Evolutionary conservation across 2,113 vertebrate genomes (phyloP).

Genomic region (Pteronura brasiliensis): DNA sequence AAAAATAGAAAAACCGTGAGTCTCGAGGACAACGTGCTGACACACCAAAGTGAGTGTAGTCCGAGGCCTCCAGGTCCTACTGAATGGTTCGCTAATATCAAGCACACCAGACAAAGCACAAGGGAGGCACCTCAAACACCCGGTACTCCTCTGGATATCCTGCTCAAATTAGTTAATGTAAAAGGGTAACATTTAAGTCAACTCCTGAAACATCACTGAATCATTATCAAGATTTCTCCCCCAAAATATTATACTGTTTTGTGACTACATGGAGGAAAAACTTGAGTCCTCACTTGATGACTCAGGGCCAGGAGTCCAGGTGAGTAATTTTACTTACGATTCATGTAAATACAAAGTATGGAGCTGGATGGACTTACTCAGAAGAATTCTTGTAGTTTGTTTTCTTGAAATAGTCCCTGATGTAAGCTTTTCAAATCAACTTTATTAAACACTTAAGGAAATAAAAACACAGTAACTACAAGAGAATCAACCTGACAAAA

Average conservation of each 20-base stretch:
- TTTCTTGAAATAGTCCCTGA: not conserved
- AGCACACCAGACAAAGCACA: not conserved
- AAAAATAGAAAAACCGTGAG: not conserved
- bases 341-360: not conserved
- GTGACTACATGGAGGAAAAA: not conserved
- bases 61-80: not conserved
- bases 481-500: not conserved
- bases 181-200: conserved; percentile 11
- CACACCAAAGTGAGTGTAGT: not conserved
- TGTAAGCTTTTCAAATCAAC: not conserved
- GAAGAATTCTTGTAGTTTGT: not conserved
- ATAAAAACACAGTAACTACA: conserved; percentile 9
- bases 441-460: not conserved
- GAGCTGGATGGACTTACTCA: not conserved
- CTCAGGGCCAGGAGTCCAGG: not conserved
- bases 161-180: not conserved
- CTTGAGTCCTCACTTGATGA: not conserved
- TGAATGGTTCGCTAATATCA: not conserved
- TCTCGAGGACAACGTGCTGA: not conserved
- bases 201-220: not conserved
- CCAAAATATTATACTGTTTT: not conserved
- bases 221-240: not conserved
- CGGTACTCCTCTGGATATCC: not conserved
- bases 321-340: not conserved
- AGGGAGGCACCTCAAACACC: not conserved